Evolutionary conservation across 2,888 invertebrate genomes (phyloP).

Genomic region (Tiliacea citrago): DNA sequence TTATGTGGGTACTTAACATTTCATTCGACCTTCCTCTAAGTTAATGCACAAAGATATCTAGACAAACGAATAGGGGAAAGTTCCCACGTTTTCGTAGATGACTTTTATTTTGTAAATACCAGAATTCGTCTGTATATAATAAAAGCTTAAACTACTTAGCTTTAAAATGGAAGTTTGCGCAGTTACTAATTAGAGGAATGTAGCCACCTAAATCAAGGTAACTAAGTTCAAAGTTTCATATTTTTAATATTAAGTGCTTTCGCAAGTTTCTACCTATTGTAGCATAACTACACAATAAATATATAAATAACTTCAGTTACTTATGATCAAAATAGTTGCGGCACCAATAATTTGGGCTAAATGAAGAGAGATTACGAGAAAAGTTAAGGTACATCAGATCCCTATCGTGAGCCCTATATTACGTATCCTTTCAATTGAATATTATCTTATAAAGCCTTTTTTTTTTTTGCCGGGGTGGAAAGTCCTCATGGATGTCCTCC

Average conservation of each 20-base stretch:
- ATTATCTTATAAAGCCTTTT: too few relatives aligned
- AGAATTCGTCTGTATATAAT: conserved; percentile 19
- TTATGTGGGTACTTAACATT: conserved; percentile 24
- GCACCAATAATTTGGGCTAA: too few relatives aligned
- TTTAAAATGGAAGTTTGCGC: conserved; percentile 13
- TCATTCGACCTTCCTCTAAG: conserved; percentile 26
- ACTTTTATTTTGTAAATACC: conserved; percentile 32
- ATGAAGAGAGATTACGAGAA: too few relatives aligned
- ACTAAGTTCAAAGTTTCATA: background rate
- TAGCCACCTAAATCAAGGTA: too few relatives aligned
- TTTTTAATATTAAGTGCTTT: background rate
- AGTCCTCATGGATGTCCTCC: too few relatives aligned
- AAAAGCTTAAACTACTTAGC: conserved; percentile 11
- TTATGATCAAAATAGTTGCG: too few relatives aligned
- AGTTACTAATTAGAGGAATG: conserved; percentile 2
- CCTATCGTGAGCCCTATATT: too few relatives aligned
- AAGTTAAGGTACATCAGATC: too few relatives aligned
- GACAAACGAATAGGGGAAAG: conserved; percentile 23
- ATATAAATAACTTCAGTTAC: too few relatives aligned
- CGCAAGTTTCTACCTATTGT: background rate
- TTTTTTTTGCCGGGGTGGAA: too few relatives aligned
- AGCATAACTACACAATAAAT: too few relatives aligned
- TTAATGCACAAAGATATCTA: conserved; percentile 15
- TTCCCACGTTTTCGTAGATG: conserved; percentile 54
- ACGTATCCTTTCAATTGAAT: too few relatives aligned